Evolutionary conservation across 2,888 invertebrate genomes (phyloP).

Genomic region (Hydropsyche betteni): DNA sequence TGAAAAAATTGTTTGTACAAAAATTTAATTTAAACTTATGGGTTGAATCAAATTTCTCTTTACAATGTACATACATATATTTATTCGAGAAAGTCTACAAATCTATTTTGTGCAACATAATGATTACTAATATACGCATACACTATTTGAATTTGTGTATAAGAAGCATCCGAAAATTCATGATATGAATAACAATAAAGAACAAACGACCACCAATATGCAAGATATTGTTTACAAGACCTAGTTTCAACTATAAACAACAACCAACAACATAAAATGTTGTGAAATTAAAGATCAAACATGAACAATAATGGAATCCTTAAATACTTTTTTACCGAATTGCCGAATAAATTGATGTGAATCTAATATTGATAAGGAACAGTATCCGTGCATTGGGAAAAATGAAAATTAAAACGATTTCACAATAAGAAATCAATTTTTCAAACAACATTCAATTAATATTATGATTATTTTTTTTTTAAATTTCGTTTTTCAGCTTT

Average conservation of each 20-base stretch:
- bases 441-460: slow-evolving; percentile 29
- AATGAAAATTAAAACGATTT: slow-evolving; percentile 49
- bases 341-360: slow-evolving; percentile 49
- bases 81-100: too few relatives aligned
- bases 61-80: not conserved
- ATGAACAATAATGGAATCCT: slow-evolving; percentile 38
- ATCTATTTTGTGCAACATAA: too few relatives aligned
- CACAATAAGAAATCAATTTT: slow-evolving; percentile 48
- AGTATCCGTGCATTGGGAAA: slow-evolving; percentile 52
- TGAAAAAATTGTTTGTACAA: too few relatives aligned
- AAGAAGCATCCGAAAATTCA: too few relatives aligned
- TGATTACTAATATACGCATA: too few relatives aligned
- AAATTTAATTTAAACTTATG: too few relatives aligned
- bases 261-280: slow-evolving; percentile 26
- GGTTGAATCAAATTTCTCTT: not conserved
- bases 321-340: slow-evolving; percentile 38
- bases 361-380: slow-evolving; percentile 52
- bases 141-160: too few relatives aligned
- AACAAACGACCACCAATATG: not conserved
- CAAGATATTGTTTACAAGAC: not conserved
- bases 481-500: slow-evolving; percentile 85
- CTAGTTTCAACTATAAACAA: slow-evolving; percentile 24
- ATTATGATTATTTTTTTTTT: slow-evolving; percentile 69
- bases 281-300: slow-evolving; percentile 22
- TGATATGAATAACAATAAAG: too few relatives aligned